Conservation (phyloP, 1,140 invertebrate species). For the Drosophila neocordata region DNA sequence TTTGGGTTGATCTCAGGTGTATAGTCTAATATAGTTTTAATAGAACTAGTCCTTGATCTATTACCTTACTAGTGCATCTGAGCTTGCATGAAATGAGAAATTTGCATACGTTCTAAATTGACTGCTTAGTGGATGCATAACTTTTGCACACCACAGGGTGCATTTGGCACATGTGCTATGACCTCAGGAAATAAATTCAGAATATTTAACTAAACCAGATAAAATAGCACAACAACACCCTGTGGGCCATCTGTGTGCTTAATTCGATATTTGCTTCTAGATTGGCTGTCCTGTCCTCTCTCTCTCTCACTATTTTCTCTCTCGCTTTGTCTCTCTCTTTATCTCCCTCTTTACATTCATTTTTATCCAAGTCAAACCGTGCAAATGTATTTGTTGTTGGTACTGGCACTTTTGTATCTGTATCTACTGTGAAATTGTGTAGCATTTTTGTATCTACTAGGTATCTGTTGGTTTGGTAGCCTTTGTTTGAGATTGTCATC, state of each 20-base stretch:
- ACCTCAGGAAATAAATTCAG: not conserved
- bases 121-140: too few relatives aligned
- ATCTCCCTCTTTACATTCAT: not conserved
- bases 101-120: too few relatives aligned
- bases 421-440: not conserved
- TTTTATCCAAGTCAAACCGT: not conserved
- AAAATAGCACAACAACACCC: not conserved
- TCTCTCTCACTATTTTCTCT: not conserved
- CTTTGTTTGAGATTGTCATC: not conserved
- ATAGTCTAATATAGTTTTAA: too few relatives aligned
- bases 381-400: not conserved
- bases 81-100: not conserved
- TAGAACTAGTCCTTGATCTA: too few relatives aligned
- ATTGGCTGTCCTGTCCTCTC: not conserved
- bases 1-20: too few relatives aligned
- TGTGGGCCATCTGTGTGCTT: slow-evolving; percentile 1
- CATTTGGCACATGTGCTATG: not conserved
- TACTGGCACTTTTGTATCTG: not conserved
- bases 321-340: not conserved
- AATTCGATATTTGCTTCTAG: not conserved
- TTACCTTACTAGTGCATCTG: not conserved
- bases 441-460: slow-evolving; percentile 7
- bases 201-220: not conserved
- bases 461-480: not conserved
- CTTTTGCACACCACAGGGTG: not conserved